Percentiles rank a stretch among this genome's conserved stretches.
phyloP scores from a whole-genome alignment of 2,888 invertebrate genomes.

The Pheosia tremula region DNA sequence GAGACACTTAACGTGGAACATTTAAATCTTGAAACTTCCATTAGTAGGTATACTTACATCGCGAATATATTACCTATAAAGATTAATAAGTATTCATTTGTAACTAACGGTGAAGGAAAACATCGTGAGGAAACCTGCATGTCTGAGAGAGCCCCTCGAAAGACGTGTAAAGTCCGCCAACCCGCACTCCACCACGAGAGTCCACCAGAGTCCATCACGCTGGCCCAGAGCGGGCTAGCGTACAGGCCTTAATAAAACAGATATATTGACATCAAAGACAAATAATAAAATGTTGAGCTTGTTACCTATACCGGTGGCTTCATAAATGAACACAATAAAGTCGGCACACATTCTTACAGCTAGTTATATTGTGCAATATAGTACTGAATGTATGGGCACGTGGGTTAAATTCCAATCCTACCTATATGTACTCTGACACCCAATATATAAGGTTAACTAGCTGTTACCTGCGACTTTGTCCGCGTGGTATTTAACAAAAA shows the following conservation, averaged over 20 bases:
- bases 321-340: background rate
- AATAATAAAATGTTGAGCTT: background rate
- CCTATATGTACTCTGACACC: too few species aligned
- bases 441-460: too few species aligned
- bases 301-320: background rate
- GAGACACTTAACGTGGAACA: slow-evolving; percentile 1
- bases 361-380: background rate
- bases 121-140: too few species aligned
- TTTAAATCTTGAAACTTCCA: background rate
- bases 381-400: background rate
- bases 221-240: too few species aligned
- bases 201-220: too few species aligned
- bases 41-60: background rate
- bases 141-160: too few species aligned
- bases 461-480: too few species aligned
- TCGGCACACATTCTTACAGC: background rate
- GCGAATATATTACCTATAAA: background rate
- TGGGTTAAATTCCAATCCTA: background rate
- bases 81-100: too few species aligned
- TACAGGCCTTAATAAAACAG: background rate
- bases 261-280: background rate
- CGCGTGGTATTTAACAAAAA: too few species aligned
- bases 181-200: too few species aligned
- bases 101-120: too few species aligned
- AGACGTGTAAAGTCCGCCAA: too few species aligned